These are phyloP conservation scores for Galleria mellonella DNA, from an alignment of 1,140 invertebrate species.

Conservation along the genomic window DNA sequence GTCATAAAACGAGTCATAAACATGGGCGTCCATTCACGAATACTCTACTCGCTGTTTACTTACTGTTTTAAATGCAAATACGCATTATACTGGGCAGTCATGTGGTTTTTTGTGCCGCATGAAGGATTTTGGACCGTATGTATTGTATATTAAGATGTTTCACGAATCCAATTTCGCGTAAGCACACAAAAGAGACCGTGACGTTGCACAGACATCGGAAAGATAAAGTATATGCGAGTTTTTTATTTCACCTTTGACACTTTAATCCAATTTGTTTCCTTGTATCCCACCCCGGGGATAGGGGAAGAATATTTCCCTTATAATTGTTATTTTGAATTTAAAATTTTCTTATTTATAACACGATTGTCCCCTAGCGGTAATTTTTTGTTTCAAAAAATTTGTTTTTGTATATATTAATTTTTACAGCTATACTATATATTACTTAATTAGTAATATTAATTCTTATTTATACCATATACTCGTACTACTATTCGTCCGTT, in stretches of 20 bases:
- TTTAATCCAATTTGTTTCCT: constrained; percentile 73
- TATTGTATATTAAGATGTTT: not conserved
- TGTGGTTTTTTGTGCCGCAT: constrained; percentile 16
- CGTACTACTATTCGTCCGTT: no score
- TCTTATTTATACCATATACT: no score
- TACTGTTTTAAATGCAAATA: constrained; percentile 68
- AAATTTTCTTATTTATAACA: constrained; percentile 35
- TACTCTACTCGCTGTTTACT: constrained; percentile 49
- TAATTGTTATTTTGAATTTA: constrained; percentile 66
- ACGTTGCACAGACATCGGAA: constrained; percentile 46
- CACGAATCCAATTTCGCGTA: not conserved
- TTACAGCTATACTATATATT: no score
- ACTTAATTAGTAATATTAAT: no score
- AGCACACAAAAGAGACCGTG: constrained; percentile 14
- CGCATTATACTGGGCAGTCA: constrained; percentile 28
- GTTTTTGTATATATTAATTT: not conserved
- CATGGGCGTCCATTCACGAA: constrained; percentile 58
- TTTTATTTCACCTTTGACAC: constrained; percentile 73
- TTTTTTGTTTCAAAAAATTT: not conserved
- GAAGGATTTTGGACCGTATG: not conserved
- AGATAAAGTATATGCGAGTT: constrained; percentile 54
- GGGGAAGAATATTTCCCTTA: constrained; percentile 56
- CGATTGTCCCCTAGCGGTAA: constrained; percentile 19
- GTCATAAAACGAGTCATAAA: constrained; percentile 69
- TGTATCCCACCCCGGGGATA: constrained; percentile 53